These are phyloP conservation scores for Petrocephalus schoutedeni DNA, from an alignment of 2,797 vertebrate genomes.

Conservation along the genomic window DNA sequence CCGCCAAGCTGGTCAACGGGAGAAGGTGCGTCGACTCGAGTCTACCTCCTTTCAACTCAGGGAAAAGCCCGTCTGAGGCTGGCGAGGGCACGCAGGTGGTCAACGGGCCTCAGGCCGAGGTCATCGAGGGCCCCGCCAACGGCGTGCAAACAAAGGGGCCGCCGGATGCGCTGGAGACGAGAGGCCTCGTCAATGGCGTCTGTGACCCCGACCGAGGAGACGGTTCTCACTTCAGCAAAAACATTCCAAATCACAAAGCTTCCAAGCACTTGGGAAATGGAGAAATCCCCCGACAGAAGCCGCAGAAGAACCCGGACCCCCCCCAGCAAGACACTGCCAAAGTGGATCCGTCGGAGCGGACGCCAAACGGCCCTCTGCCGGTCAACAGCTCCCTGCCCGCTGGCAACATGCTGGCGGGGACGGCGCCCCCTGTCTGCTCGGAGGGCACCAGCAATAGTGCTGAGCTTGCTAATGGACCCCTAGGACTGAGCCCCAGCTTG, in stretches of 20 bases:
- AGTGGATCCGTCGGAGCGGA: constrained; percentile 88
- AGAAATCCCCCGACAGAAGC: constrained; percentile 79
- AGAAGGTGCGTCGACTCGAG: constrained; percentile 90
- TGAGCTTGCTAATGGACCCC: constrained; percentile 90
- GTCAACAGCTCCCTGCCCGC: constrained; percentile 67
- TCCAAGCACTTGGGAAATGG: constrained; percentile 98
- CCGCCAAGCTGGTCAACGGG: constrained; percentile 91
- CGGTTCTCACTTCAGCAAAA: constrained; percentile 88
- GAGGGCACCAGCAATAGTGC: constrained; percentile 71
- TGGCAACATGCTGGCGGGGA: constrained; percentile 63
- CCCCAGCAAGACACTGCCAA: constrained; percentile 96
- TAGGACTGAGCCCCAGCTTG: constrained; percentile 76
- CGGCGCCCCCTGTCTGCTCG: constrained; percentile 62
- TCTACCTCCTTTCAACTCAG: constrained; percentile 99
- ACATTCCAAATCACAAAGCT: constrained; percentile 99
- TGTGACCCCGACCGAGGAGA: constrained; percentile 94
- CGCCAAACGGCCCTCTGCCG: constrained; percentile 87
- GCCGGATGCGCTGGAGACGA: constrained; percentile 66
- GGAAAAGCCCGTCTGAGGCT: constrained; percentile 87
- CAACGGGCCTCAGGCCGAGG: constrained; percentile 83
- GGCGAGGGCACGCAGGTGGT: constrained; percentile 71
- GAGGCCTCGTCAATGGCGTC: constrained; percentile 90
- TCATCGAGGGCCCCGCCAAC: constrained; percentile 74
- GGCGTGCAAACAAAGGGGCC: constrained; percentile 73
- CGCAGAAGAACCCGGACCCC: constrained; percentile 70